These are phyloP conservation scores for Sebastes jordani DNA, from an alignment of 2,797 vertebrate species.

Conservation along the genomic window DNA sequence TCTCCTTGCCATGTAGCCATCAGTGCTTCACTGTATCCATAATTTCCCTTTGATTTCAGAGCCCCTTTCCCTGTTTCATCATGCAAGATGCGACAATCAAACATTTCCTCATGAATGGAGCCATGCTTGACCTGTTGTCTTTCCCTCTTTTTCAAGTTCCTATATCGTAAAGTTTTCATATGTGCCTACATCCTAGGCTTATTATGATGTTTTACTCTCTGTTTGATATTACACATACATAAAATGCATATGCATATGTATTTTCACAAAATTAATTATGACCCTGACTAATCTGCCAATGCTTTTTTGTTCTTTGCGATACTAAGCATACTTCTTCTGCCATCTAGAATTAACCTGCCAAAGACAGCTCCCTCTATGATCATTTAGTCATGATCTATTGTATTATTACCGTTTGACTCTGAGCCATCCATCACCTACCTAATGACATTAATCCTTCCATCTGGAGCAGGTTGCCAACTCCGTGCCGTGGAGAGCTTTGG, in stretches of 20 bases:
- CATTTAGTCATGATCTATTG: conserved; percentile 63
- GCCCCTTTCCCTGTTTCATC: conserved; percentile 36
- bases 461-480: conserved; percentile 35
- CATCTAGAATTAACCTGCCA: conserved; percentile 23
- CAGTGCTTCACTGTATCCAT: conserved; percentile 54
- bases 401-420: conserved; percentile 52
- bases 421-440: conserved; percentile 59
- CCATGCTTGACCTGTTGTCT: conserved; percentile 22
- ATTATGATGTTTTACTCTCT: background rate
- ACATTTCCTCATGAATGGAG: conserved; percentile 28
- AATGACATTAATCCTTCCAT: conserved; percentile 64
- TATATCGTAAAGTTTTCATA: background rate
- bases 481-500: conserved; percentile 25
- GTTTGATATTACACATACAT: background rate
- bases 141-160: background rate
- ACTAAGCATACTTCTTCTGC: background rate
- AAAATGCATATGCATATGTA: background rate
- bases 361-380: conserved; percentile 32
- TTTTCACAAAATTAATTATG: background rate
- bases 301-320: background rate
- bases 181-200: background rate
- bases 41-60: conserved; percentile 69
- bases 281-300: background rate
- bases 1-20: conserved; percentile 29
- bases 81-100: conserved; percentile 27